Base-by-base conservation (phyloP, 2,113 vertebrate species). In the Otus sunia region DNA sequence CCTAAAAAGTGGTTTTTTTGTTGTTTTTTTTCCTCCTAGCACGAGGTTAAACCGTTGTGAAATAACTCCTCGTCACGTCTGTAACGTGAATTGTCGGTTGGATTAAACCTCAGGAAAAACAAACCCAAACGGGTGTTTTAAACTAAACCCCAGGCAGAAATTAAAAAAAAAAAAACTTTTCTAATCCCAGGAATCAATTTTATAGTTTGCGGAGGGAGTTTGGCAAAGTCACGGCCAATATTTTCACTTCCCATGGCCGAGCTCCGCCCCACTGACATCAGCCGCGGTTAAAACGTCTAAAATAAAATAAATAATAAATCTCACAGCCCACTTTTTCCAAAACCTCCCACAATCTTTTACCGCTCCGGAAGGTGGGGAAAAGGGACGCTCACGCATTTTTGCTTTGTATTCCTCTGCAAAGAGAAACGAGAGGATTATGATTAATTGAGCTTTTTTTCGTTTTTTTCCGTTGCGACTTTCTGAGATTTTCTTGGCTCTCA, bases 391-490 rank as follows among this genome's bases (percentile, higher is more conserved):
- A 90, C 88, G 56, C 8, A 5, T 45, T 49, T 49, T 90, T 8
- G 79, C 88, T 39, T n/a, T 83, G 63, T 62, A 76, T n/a, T 76
- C 71, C 88, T 69, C 88, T 90, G 79, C 11, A 68, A 83, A 55
- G 60, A 45, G 53, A 82, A 34, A 11, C 0, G 8, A 41, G 1
- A 23, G 15, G 32, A 30, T n/a, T n/a, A 22, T 0, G 9, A 21
- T 58, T 36, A 73, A 73, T 8, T 3, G n/a, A 1, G 0, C 7
- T 0, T 36, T 41, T 19, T 36, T 41, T 67, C 7, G 8, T 29
- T 5, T 49, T 37, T 23, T 21, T 12, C 7, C 2, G 15, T 23
- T 18, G 6, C 2, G 9, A 12, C 19, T 50, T 52, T 11, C 15
- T 5, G 21, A 22, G 34, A 11, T 11, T n/a, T 26, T 16, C n/a